Evolutionary conservation across 2,113 vertebrate genomes (phyloP), one percentile per base, ranked within the genome.

Genomic region (Dendrocopos noguchii): DNA sequence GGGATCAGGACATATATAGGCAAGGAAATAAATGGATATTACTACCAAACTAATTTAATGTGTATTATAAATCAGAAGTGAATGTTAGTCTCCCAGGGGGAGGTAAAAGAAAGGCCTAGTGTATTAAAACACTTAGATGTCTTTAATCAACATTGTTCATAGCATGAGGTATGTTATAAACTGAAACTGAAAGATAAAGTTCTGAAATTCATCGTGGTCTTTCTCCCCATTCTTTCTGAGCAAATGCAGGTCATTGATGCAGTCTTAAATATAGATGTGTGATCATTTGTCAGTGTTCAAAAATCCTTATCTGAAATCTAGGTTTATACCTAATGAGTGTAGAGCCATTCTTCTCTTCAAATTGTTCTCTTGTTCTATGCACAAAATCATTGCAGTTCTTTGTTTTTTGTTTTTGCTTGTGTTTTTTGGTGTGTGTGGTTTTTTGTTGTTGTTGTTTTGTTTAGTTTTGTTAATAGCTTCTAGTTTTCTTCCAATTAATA

Each of bases 31-130:
- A 86, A 91, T 84, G 60, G 84, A 91, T 80, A 83, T 52, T 55
- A 57, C 57, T 66, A 90, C 64, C 31, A 88, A 93, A 65, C 25
- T 94, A 73, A 60, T 97, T 95, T 95, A 88, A 95, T 39, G 76
- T 73, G 82, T 83, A 46, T 94, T 73, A 88, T 91, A 95, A 94
- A 95, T 90, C 86, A 91, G 68, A 73, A 93, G 28, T 68, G 78
- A 87, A 92, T 8, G 15, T 89, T 65, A 18, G 8, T 55, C 50
- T 84, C 90, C 13, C 0, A 1, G 34, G 47, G 24, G 25, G 19
- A 17, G 13, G 33, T 17, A 31, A 8, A 17, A 53, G 60, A 84
- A 72, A 71, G 25, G 11, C 46, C 64, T 71, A 70, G 6, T 77
- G 55, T 82, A 55, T 78, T 89, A 94, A 93, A 92, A 64, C 6